These are phyloP conservation scores for Patagioenas fasciata DNA, from an alignment of 2,113 vertebrate genomes.

Conservation along the genomic window DNA sequence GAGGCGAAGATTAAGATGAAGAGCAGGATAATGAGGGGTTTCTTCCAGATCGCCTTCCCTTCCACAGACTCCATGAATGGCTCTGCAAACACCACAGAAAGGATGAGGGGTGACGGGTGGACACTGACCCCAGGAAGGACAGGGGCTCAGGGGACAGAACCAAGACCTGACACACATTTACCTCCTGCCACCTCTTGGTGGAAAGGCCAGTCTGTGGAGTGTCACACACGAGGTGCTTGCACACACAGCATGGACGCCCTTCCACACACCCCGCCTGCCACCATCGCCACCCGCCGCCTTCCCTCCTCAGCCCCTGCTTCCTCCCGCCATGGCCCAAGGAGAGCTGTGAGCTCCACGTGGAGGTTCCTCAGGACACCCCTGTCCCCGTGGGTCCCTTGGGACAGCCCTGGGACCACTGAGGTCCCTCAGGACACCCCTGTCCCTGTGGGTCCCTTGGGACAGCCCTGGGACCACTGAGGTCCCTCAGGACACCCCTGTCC, in stretches of 20 bases:
- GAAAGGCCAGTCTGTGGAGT: neutral
- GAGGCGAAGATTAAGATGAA: neutral
- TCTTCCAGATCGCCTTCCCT: neutral
- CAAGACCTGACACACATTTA: neutral
- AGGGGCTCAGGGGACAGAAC: fast-evolving
- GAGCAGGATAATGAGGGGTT: neutral
- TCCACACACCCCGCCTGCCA: neutral
- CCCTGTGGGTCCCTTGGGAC: no score
- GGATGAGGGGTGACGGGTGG: fast-evolving
- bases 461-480: no score
- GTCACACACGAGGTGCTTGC: fast-evolving
- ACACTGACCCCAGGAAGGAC: no score
- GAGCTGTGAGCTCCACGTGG: fast-evolving
- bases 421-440: no score
- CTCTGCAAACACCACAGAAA: neutral
- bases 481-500: no score
- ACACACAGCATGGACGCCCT: fast-evolving
- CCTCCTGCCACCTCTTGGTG: neutral
- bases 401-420: no score
- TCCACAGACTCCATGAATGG: neutral
- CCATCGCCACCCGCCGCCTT: neutral
- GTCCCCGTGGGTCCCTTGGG: no score
- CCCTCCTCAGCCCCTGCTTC: neutral
- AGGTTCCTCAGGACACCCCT: neutral
- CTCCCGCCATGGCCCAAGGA: neutral